Percentiles rank a stretch among this genome's conserved stretches.
These are phyloP conservation scores for Nixonia krombeini DNA, from an alignment of 1,140 invertebrate genomes.

Conservation along the genomic window DNA sequence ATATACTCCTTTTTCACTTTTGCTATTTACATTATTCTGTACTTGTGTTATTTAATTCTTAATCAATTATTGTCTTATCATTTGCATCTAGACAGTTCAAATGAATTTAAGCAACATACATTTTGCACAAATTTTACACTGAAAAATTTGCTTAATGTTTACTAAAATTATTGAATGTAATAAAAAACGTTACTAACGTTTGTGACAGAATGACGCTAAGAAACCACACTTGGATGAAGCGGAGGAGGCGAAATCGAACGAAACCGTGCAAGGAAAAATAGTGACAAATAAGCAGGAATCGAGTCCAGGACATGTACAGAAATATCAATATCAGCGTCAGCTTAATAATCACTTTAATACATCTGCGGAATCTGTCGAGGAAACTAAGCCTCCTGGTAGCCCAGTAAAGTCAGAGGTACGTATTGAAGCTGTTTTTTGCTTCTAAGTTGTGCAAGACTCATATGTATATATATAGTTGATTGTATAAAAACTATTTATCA, in stretches of 20 bases:
- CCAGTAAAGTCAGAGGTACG: constrained; percentile 64
- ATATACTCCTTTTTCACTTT: constrained; percentile 18
- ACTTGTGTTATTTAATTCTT: constrained; percentile 1
- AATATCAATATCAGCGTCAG: constrained; percentile 45
- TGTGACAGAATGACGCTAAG: constrained; percentile 57
- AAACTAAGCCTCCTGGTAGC: constrained; percentile 56
- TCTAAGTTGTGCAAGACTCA: no score
- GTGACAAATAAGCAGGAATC: constrained; percentile 25
- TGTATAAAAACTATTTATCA: no score
- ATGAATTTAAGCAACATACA: background rate
- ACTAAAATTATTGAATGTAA: no score
- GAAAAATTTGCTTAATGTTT: no score
- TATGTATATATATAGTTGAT: no score
- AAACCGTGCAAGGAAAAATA: constrained; percentile 42
- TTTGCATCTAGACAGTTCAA: no score
- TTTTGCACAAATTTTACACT: no score
- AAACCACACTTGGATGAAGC: constrained; percentile 56
- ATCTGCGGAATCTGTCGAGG: constrained; percentile 52
- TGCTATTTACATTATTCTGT: no score
- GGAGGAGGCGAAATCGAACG: constrained; percentile 41
- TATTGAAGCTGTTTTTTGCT: no score
- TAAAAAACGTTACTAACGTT: no score
- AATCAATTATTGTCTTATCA: no score
- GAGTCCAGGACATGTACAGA: constrained; percentile 21
- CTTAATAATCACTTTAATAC: constrained; percentile 56